Percentiles rank a stretch among this genome's conserved stretches.
phyloP scores from a whole-genome alignment of 2,113 vertebrate species.

The Anguilla rostrata region DNA sequence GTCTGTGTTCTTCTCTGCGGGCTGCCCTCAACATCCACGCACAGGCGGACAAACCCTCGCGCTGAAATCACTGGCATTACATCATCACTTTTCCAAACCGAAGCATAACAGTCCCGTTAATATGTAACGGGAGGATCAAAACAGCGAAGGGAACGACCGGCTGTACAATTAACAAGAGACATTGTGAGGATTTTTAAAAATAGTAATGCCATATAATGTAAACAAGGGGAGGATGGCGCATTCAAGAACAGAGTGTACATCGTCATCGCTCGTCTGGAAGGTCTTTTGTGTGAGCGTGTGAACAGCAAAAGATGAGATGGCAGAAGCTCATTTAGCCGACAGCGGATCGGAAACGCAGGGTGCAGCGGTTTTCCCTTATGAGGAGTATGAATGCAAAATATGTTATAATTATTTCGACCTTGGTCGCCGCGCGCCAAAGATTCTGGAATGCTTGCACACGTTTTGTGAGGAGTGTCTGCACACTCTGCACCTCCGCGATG shows the following conservation, averaged over 20 bases:
- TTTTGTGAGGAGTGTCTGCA: slow-evolving; percentile 91
- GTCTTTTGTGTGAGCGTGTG: slow-evolving; percentile 69
- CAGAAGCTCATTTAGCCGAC: slow-evolving; percentile 67
- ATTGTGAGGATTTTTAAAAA: slow-evolving; percentile 26
- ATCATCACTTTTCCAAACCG: slow-evolving; percentile 56
- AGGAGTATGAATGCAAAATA: slow-evolving; percentile 93
- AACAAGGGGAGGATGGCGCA: slow-evolving; percentile 18
- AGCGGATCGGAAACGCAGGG: slow-evolving; percentile 56
- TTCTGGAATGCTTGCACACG: slow-evolving; percentile 90
- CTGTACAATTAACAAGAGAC: slow-evolving; percentile 6
- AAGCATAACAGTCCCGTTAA: slow-evolving; percentile 24
- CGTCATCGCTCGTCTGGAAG: slow-evolving; percentile 62
- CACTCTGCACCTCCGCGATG: slow-evolving; percentile 81
- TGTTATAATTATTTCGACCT: slow-evolving; percentile 94
- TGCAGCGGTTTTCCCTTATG: slow-evolving; percentile 65
- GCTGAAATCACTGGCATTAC: slow-evolving; percentile 60
- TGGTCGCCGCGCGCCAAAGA: slow-evolving; percentile 85
- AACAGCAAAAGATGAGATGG: slow-evolving; percentile 80
- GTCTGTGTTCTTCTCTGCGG: slow-evolving; percentile 15
- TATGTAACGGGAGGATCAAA: slow-evolving; percentile 27
- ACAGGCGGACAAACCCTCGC: slow-evolving; percentile 39
- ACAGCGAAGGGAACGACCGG: slow-evolving; percentile 14
- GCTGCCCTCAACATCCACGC: background rate
- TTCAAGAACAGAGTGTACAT: slow-evolving; percentile 44
- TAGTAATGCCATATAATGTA: slow-evolving; percentile 24